These are phyloP conservation scores for Lontra canadensis DNA, from an alignment of 2,113 vertebrate genomes.

Conservation along the genomic window DNA sequence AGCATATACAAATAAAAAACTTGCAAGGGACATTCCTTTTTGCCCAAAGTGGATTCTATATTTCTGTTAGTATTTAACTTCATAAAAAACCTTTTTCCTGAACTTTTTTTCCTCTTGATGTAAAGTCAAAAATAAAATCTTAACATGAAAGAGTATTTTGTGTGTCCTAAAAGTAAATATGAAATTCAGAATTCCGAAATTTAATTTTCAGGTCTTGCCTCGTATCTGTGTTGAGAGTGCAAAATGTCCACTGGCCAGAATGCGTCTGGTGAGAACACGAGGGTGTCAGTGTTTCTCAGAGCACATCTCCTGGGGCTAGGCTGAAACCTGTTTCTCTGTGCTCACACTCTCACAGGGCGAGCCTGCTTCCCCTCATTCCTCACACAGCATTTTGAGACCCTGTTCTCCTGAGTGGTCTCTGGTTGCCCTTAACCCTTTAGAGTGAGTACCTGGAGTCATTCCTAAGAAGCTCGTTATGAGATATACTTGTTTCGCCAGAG, in stretches of 20 bases:
- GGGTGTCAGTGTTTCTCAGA: neutral
- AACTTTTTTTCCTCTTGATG: neutral
- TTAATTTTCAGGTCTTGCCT: neutral
- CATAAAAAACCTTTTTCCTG: neutral
- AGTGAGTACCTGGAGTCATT: neutral
- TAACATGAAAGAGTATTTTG: neutral
- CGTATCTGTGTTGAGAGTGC: neutral
- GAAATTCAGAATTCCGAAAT: neutral
- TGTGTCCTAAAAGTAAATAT: neutral
- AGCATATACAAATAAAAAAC: neutral
- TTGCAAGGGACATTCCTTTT: neutral
- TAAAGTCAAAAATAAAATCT: slow-evolving; percentile 8
- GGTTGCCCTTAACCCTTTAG: neutral
- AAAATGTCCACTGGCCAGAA: neutral
- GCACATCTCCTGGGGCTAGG: neutral
- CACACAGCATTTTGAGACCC: neutral
- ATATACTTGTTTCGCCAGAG: neutral
- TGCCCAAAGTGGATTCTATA: neutral
- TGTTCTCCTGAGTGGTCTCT: neutral
- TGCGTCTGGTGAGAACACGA: neutral
- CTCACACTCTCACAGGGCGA: fast-evolving
- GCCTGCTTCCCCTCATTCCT: neutral
- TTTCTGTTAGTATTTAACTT: neutral
- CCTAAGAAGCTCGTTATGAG: neutral
- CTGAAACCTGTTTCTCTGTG: neutral